phyloP scores from a whole-genome alignment of 2,797 vertebrate species.

The Sebastes baramenuke region DNA sequence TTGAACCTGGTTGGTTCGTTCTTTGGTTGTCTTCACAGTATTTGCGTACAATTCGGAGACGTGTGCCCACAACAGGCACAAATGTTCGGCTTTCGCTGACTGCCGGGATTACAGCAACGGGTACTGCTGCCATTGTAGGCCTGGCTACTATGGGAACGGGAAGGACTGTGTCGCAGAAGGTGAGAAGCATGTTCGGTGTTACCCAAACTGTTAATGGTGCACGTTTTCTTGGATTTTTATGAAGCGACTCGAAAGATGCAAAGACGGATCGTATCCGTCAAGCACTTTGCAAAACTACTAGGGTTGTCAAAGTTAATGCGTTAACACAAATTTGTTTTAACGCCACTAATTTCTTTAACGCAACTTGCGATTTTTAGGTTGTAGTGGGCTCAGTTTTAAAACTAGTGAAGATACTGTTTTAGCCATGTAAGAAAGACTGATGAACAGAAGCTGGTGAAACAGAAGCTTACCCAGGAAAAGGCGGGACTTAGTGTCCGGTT shows the following conservation, averaged over 20 bases:
- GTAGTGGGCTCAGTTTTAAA: no score
- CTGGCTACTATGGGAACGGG: constrained; percentile 93
- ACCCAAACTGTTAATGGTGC: not conserved
- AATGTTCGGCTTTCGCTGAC: constrained; percentile 87
- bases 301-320: no score
- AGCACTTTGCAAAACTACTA: no score
- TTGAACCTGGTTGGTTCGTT: not conserved
- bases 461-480: not conserved
- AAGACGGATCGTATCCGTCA: not conserved
- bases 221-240: not conserved
- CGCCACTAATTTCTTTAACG: no score
- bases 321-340: no score
- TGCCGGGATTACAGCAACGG: constrained; percentile 87
- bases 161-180: constrained; percentile 93
- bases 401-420: no score
- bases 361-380: no score
- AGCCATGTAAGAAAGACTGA: not conserved
- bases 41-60: constrained; percentile 88
- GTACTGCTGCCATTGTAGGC: constrained; percentile 90
- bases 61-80: constrained; percentile 85
- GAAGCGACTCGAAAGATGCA: not conserved
- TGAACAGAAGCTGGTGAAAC: not conserved
- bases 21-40: constrained; percentile 76
- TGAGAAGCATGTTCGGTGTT: constrained; percentile 42
- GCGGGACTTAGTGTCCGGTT: not conserved